A percentile compares a stretch with the other conserved stretches of the same genome.
phyloP scores from a whole-genome alignment of 2,888 invertebrate species.

The Acanthococcus lagerstroemiae region DNA sequence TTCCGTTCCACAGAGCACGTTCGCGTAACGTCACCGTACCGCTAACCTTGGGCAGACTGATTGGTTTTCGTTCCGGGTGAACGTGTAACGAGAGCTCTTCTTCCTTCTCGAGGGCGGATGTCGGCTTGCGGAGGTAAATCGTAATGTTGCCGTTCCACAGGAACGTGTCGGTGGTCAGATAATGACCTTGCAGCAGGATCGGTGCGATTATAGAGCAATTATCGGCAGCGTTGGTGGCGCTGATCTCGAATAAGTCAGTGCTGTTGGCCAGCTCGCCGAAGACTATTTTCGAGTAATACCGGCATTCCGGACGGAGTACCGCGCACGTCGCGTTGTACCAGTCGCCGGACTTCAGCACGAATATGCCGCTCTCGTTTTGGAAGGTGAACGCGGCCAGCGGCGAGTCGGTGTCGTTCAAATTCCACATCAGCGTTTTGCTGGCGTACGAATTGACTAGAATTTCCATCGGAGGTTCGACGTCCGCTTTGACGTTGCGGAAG shows the following conservation, averaged over 20 bases:
- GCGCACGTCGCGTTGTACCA: not conserved
- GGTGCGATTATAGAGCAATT: slow-evolving; percentile 14
- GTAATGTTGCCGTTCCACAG: slow-evolving; percentile 9
- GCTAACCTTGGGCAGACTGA: not conserved
- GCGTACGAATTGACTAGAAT: not conserved
- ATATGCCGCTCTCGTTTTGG: not conserved
- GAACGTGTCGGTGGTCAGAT: not conserved
- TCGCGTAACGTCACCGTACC: not conserved
- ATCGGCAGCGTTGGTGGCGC: not conserved
- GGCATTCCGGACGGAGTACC: not conserved
- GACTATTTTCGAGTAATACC: slow-evolving; percentile 10
- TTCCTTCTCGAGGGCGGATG: slow-evolving; percentile 2
- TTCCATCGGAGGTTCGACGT: not conserved
- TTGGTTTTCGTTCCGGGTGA: not conserved
- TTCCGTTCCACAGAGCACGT: slow-evolving; percentile 10
- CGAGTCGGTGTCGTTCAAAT: not conserved
- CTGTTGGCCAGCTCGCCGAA: not conserved
- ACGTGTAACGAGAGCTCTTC: slow-evolving; percentile 10
- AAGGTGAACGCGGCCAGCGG: not conserved
- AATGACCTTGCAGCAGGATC: not conserved
- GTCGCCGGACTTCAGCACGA: not conserved
- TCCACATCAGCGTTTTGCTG: not conserved
- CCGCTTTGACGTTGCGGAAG: not conserved
- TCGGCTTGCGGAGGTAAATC: not conserved
- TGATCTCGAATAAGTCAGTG: not conserved